Base-by-base conservation (phyloP, 1,140 invertebrate genomes). In the Calliopsis andreniformis region DNA sequence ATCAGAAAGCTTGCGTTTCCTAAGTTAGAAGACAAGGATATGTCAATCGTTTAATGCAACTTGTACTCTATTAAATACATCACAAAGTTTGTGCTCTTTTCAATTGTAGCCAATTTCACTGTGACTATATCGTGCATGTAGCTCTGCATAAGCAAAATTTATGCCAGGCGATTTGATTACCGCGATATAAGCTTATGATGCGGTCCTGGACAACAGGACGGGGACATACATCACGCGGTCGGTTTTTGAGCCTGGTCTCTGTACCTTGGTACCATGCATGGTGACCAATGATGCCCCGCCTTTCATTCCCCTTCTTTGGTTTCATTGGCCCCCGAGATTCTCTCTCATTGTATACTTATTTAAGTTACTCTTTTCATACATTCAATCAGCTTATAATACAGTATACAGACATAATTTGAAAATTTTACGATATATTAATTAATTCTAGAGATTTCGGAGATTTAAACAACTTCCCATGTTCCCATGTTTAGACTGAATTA, bases 161-260 rank as follows among this genome's bases (percentile, higher is more conserved):
- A 92, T 91, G 86, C 85, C 86, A 82, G 86, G 77, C 86, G 89
- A 92, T 92, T 92, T 92, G 91, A 92, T 92, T 92, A 91, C 89
- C 88, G 86, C 87, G 91, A 92, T 92, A 92, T 89, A 89, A 91
- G 90, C 84, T 90, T 91, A 10, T 39, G 89, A 91, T 90, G 89
- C 82, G 84, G 82, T 86, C 86, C 81, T 76, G 83, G 88, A 84
- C 86, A 86, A 91, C 87, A 89, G 90, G 90, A 91, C 87, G 86
- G 86, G 88, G 87, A 88, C 90, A 92, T 92, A 91, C 90, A 92
- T 92, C 91, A 92, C 87, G 84, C 58, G 87, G 87, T 82, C 87
- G 85, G 85, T 89, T 77, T 89, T 77, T 49, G 58, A 58, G 58
- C n/a, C 66, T 70, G 66, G 47, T 71, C 63, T 55, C 56, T 56